Conservation (phyloP, 2,797 vertebrate species). For the Crenuchus spilurus region DNA sequence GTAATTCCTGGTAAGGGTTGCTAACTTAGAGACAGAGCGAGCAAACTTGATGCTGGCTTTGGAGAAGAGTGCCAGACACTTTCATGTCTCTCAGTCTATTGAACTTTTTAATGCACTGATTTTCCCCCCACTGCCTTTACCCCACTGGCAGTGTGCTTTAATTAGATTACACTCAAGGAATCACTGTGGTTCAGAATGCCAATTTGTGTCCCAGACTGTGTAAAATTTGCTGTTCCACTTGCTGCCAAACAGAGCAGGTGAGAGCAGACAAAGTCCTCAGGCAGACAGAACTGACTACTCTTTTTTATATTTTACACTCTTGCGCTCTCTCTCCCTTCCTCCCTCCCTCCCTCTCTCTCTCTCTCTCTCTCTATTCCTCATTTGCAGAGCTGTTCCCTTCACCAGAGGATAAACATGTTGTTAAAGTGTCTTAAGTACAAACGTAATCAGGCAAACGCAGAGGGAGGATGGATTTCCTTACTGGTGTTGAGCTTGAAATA, state of each 20-base stretch:
- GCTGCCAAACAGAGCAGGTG: constrained; percentile 73
- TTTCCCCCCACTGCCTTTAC: constrained; percentile 46
- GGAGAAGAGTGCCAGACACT: constrained; percentile 65
- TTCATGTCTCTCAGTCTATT: constrained; percentile 75
- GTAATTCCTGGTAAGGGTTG: constrained; percentile 66
- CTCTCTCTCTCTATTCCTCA: constrained; percentile 36
- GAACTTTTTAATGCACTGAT: constrained; percentile 74
- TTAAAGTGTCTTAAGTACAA: constrained; percentile 58
- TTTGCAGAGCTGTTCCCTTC: constrained; percentile 42
- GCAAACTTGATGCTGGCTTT: constrained; percentile 63
- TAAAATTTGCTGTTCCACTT: constrained; percentile 75
- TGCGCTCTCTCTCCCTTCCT: constrained; percentile 17
- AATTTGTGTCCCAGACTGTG: constrained; percentile 77
- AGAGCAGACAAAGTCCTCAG: constrained; percentile 72
- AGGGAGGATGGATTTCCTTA: constrained; percentile 42
- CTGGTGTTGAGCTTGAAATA: constrained; percentile 53
- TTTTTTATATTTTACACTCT: constrained; percentile 39
- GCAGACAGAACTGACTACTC: constrained; percentile 63
- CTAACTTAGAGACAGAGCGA: constrained; percentile 67
- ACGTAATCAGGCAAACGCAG: constrained; percentile 60
- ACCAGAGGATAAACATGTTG: constrained; percentile 64
- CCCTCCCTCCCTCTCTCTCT: constrained; percentile 24
- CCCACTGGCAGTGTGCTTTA: constrained; percentile 77
- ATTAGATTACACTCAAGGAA: constrained; percentile 76
- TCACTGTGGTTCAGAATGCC: constrained; percentile 72